Percentiles rank a stretch among this genome's conserved stretches.
Evolutionary conservation across 1,140 invertebrate species (phyloP).

Genomic region (Teleogryllus occipitalis): DNA sequence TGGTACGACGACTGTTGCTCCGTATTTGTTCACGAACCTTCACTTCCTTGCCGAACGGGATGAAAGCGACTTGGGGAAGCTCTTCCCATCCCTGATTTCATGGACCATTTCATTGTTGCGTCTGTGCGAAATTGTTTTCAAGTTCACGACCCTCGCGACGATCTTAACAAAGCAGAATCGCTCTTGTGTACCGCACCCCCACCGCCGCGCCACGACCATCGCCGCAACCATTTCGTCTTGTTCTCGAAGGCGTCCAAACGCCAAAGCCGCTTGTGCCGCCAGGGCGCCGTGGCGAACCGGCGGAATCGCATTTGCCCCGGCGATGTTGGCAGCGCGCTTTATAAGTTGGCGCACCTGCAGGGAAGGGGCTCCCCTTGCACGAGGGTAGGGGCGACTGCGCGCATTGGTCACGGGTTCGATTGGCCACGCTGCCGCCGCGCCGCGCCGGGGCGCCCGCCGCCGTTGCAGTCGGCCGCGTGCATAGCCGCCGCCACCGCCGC

Average conservation of each 20-base stretch:
- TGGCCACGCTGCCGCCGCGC: not conserved
- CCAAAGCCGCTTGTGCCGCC: not conserved
- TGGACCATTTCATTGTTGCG: too few species aligned
- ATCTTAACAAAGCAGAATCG: too few species aligned
- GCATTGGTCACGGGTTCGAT: not conserved
- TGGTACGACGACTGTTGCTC: too few species aligned
- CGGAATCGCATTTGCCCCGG: not conserved
- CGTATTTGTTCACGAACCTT: too few species aligned
- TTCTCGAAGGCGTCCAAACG: not conserved
- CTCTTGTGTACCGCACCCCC: too few species aligned
- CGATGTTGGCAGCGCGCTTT: not conserved
- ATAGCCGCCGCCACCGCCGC: not conserved
- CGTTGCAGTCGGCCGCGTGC: not conserved
- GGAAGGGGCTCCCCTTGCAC: not conserved
- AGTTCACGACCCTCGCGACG: too few species aligned
- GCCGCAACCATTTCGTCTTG: not conserved
- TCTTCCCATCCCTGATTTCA: too few species aligned
- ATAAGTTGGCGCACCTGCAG: not conserved
- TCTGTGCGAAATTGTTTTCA: too few species aligned
- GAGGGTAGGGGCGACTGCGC: not conserved
- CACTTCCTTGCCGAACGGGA: too few species aligned
- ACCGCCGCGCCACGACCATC: too few species aligned
- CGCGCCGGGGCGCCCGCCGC: too few species aligned
- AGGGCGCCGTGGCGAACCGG: not conserved
- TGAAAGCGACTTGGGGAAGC: too few species aligned